A percentile compares a stretch with the other conserved stretches of the same genome.
Conservation (phyloP, 2,797 vertebrate genomes). For the Chelon auratus region DNA sequence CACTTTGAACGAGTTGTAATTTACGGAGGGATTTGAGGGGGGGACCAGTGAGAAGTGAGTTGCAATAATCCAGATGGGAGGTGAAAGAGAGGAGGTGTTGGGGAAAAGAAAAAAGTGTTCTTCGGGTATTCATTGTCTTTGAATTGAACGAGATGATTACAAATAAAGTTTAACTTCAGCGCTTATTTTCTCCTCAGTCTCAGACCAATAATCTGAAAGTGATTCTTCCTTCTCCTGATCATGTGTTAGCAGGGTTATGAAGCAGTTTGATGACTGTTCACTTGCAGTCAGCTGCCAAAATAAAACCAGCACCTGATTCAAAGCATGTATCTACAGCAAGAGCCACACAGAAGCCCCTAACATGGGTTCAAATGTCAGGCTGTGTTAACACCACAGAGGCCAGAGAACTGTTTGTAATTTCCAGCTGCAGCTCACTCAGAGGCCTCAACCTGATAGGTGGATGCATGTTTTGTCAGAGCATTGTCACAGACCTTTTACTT, state of each 20-base stretch:
- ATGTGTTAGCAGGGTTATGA: neutral
- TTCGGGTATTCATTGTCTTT: slow-evolving; percentile 31
- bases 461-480: no score
- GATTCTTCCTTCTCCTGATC: neutral
- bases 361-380: no score
- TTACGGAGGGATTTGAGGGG: no score
- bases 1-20: no score
- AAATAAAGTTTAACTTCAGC: neutral
- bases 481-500: neutral
- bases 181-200: neutral
- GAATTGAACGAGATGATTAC: slow-evolving; percentile 19
- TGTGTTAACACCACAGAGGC: neutral
- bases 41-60: no score
- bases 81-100: slow-evolving; percentile 18
- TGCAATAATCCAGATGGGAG: no score
- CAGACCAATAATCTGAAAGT: neutral
- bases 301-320: neutral
- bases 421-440: neutral
- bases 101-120: neutral
- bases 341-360: neutral
- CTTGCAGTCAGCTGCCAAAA: neutral
- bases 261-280: neutral
- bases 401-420: slow-evolving; percentile 5
- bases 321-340: neutral
- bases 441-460: neutral